A percentile compares a stretch with the other conserved stretches of the same genome.
phyloP scores from a whole-genome alignment of 1,140 invertebrate species.

The Drosophila miranda region DNA sequence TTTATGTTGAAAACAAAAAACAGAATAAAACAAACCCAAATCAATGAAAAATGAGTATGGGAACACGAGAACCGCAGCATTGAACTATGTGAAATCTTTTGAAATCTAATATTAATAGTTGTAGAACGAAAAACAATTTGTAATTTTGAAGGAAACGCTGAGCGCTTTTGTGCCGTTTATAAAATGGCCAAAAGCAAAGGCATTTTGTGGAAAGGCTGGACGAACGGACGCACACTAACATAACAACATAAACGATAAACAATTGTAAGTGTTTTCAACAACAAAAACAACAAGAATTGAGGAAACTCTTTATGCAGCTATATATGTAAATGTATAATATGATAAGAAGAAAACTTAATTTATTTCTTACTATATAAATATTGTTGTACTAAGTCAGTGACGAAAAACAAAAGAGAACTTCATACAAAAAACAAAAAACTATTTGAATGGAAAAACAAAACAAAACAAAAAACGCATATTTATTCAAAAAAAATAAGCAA shows the following conservation, averaged over 20 bases:
- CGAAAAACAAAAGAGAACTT: conserved; percentile 42
- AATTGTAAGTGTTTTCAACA: conserved; percentile 66
- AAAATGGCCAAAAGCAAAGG: conserved; percentile 28
- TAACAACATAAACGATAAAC: conserved; percentile 36
- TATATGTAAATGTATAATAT: conserved; percentile 62
- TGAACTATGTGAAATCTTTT: conserved; percentile 35
- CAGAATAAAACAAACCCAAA: conserved; percentile 15
- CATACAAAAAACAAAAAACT: conserved; percentile 37
- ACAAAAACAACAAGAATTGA: conserved; percentile 45
- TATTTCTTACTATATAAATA: conserved; percentile 79
- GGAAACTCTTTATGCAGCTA: conserved; percentile 73
- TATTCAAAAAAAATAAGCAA: conserved; percentile 76
- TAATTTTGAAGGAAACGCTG: conserved; percentile 55
- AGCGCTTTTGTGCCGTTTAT: conserved; percentile 31
- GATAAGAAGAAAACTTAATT: conserved; percentile 73
- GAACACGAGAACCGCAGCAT: conserved; percentile 17
- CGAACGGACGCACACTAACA: conserved; percentile 9
- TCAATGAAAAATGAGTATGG: conserved; percentile 14
- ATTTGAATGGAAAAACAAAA: too few relatives aligned
- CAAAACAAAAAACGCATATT: conserved; percentile 68
- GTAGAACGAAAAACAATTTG: conserved; percentile 63
- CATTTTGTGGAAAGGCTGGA: conserved; percentile 26
- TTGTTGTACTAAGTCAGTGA: conserved; percentile 67
- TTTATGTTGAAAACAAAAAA: conserved; percentile 8
- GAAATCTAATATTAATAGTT: conserved; percentile 28